phyloP scores from a whole-genome alignment of 2,113 vertebrate species.

The Campylorhamphus procurvoides region DNA sequence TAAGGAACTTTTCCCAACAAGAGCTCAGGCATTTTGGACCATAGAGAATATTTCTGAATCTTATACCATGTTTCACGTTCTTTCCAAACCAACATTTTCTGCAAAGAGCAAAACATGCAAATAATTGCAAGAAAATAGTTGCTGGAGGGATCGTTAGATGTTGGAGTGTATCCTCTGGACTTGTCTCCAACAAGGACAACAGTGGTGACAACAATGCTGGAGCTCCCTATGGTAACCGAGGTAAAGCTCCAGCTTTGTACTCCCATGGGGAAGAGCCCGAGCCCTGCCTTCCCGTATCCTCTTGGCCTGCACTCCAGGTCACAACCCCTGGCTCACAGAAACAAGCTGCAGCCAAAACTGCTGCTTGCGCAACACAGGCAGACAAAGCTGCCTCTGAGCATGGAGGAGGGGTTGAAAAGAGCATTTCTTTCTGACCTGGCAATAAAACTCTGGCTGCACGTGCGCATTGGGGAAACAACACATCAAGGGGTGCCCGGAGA shows the following conservation, averaged over 20 bases:
- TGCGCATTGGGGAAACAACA: not conserved
- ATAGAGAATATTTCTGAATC: not conserved
- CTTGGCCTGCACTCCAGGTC: not conserved
- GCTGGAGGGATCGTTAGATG: not conserved
- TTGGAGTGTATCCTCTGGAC: not conserved
- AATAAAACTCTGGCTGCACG: rapidly evolving
- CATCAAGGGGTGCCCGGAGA: not conserved
- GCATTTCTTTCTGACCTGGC: not conserved
- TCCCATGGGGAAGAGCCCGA: not conserved
- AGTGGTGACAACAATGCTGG: not conserved
- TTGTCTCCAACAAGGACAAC: not conserved
- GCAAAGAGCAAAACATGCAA: not conserved
- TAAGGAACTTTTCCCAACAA: not conserved
- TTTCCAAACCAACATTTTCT: not conserved
- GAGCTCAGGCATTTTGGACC: not conserved
- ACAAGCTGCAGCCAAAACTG: not conserved
- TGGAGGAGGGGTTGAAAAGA: not conserved
- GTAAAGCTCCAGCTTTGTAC: not conserved
- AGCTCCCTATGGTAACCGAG: not conserved
- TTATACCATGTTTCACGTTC: rapidly evolving
- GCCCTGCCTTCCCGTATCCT: not conserved
- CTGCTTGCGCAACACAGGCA: not conserved
- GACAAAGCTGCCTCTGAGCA: not conserved
- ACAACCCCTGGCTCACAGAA: not conserved
- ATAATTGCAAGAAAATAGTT: not conserved